phyloP scores from a whole-genome alignment of 2,797 vertebrate species.

The Parauchenoglanis punctatus region DNA sequence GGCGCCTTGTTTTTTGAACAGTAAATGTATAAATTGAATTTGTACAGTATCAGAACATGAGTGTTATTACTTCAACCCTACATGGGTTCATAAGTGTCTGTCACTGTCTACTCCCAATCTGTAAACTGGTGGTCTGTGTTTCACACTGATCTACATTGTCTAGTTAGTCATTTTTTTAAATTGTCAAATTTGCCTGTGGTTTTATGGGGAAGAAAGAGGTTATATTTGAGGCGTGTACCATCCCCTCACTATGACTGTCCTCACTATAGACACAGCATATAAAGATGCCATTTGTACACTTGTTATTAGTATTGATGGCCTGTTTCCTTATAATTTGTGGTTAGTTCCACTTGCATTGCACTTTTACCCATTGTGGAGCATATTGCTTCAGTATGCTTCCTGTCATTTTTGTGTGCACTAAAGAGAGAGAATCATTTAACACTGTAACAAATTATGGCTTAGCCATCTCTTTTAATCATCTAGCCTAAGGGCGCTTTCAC shows the following conservation, averaged over 20 bases:
- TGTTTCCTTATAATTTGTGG: slow-evolving; percentile 44
- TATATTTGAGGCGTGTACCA: slow-evolving; percentile 28
- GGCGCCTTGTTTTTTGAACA: slow-evolving; percentile 44
- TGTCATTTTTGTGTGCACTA: slow-evolving; percentile 53
- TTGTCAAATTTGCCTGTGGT: slow-evolving; percentile 30
- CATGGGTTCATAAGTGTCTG: not conserved
- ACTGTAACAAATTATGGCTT: slow-evolving; percentile 49
- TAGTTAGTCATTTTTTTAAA: slow-evolving; percentile 6
- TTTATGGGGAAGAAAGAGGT: slow-evolving; percentile 24
- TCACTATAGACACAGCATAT: slow-evolving; percentile 43
- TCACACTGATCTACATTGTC: slow-evolving; percentile 9
- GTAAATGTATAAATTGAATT: slow-evolving; percentile 27
- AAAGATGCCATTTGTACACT: slow-evolving; percentile 51
- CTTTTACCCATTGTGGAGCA: slow-evolving; percentile 53
- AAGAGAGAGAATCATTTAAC: slow-evolving; percentile 49
- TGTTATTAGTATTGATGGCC: slow-evolving; percentile 45
- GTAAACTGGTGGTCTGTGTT: slow-evolving; percentile 19
- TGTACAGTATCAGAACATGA: slow-evolving; percentile 40
- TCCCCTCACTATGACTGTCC: slow-evolving; percentile 37
- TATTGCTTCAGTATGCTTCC: slow-evolving; percentile 45
- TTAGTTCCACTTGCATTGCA: slow-evolving; percentile 53
- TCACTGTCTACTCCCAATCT: not conserved
- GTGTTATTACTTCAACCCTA: slow-evolving; percentile 22
- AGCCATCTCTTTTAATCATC: slow-evolving; percentile 16
- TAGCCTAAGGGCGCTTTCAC: slow-evolving; percentile 37